Percentiles rank a stretch among this genome's conserved stretches.
Evolutionary conservation across 1,140 invertebrate species (phyloP).

Genomic region (Helicoverpa zea): DNA sequence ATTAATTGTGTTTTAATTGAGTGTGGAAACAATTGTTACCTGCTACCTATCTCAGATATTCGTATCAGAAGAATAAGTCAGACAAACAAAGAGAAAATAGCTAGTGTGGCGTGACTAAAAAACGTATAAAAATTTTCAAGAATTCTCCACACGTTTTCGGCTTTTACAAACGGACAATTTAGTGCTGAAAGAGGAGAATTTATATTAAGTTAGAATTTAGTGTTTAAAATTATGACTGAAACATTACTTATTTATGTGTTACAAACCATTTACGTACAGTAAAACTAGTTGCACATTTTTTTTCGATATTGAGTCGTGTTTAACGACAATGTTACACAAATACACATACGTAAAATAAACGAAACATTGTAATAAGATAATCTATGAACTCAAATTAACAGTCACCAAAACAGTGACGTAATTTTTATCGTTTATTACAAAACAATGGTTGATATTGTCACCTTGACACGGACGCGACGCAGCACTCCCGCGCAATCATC

Average conservation of each 20-base stretch:
- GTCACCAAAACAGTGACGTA: conserved; percentile 9
- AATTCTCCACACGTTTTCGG: conserved; percentile 17
- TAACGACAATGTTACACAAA: too few relatives aligned
- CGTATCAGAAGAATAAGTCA: neutral
- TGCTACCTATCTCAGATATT: neutral
- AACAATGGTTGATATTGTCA: conserved; percentile 59
- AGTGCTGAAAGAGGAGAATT: conserved; percentile 1
- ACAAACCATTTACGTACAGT: neutral
- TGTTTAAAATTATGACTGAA: conserved; percentile 4
- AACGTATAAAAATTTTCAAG: conserved; percentile 23
- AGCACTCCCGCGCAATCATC: conserved; percentile 76
- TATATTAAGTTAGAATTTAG: neutral
- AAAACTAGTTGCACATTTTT: too few relatives aligned
- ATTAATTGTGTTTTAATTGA: neutral
- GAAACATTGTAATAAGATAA: neutral
- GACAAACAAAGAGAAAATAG: neutral
- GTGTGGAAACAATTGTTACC: neutral
- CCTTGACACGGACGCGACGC: conserved; percentile 70
- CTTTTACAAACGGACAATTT: conserved; percentile 5
- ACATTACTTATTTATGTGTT: neutral
- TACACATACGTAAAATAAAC: too few relatives aligned
- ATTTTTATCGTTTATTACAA: conserved; percentile 29
- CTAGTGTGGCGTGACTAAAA: conserved; percentile 6
- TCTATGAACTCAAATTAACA: neutral
- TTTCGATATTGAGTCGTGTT: too few relatives aligned